Evolutionary conservation across 64 coral and sea anemone species (phyloP).

Genomic region (Platygyra sinensis): DNA sequence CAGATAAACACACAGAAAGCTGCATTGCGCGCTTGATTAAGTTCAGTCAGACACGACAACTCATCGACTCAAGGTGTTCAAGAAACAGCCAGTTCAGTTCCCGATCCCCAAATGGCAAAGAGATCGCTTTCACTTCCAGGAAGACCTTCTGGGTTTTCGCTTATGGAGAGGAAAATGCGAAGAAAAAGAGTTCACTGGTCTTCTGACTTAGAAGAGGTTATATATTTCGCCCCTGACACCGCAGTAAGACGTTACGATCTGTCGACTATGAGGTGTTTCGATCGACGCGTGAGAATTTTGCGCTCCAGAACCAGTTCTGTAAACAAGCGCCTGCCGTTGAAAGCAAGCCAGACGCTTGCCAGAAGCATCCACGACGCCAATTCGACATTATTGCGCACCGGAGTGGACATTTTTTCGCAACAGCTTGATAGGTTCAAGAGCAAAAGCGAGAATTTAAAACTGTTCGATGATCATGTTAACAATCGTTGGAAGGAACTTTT

Average conservation of each 20-base stretch:
- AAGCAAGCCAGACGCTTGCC: neutral
- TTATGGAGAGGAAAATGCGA: conserved; percentile 12
- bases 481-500: conserved; percentile 34
- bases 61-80: neutral
- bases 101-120: neutral
- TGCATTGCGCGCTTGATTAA: neutral
- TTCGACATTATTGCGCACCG: conserved; percentile 18
- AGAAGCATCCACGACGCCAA: conserved; percentile 13
- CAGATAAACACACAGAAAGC: conserved; percentile 6
- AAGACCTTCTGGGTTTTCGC: neutral
- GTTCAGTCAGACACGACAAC: neutral
- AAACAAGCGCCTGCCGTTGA: neutral
- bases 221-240: conserved; percentile 31
- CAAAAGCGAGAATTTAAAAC: neutral
- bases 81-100: neutral
- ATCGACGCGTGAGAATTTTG: conserved; percentile 1
- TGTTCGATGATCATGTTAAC: conserved; percentile 19
- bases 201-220: conserved; percentile 29
- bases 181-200: conserved; percentile 43
- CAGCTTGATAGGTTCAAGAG: conserved; percentile 8
- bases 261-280: neutral
- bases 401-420: conserved; percentile 14
- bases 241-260: neutral
- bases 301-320: neutral
- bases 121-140: conserved; percentile 40